A percentile compares a stretch with the other conserved stretches of the same genome.
Evolutionary conservation across 30 jellyfish, hydroid and myxozoan genomes (phyloP).

Genomic region (Hydractinia symbiolongicarpus): DNA sequence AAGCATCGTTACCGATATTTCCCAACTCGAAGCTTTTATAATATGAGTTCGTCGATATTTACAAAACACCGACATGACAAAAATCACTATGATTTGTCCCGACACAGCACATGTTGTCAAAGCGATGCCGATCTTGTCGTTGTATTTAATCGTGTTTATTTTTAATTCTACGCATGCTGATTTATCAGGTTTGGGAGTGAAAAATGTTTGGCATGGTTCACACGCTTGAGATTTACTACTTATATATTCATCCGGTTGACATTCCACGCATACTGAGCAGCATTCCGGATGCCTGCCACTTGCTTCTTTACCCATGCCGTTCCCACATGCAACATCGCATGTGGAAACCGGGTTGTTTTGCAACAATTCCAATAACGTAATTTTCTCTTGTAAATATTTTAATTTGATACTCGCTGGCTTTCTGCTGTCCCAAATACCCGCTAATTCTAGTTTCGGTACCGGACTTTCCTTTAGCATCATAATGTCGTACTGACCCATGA

Average conservation of each 20-base stretch:
- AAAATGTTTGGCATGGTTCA: slow-evolving; percentile 34
- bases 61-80: slow-evolving; percentile 21
- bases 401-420: neutral
- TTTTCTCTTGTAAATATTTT: neutral
- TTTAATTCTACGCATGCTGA: slow-evolving; percentile 29
- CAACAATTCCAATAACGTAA: too few species aligned
- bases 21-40: slow-evolving; percentile 66
- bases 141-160: slow-evolving; percentile 8
- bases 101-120: slow-evolving; percentile 11
- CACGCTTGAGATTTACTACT: slow-evolving; percentile 30
- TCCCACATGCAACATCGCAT: slow-evolving; percentile 7
- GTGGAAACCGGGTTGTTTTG: neutral
- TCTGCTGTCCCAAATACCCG: slow-evolving; percentile 13
- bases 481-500: slow-evolving; percentile 42
- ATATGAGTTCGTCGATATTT: slow-evolving; percentile 54
- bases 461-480: neutral
- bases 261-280: slow-evolving; percentile 54
- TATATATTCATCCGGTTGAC: slow-evolving; percentile 53
- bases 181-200: slow-evolving; percentile 28
- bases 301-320: slow-evolving; percentile 1
- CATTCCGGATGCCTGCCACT: slow-evolving; percentile 10
- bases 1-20: slow-evolving; percentile 32
- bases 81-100: slow-evolving; percentile 38
- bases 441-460: neutral
- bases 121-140: slow-evolving; percentile 25